phyloP scores from a whole-genome alignment of 2,888 invertebrate species.

The Crocallis elinguaria region DNA sequence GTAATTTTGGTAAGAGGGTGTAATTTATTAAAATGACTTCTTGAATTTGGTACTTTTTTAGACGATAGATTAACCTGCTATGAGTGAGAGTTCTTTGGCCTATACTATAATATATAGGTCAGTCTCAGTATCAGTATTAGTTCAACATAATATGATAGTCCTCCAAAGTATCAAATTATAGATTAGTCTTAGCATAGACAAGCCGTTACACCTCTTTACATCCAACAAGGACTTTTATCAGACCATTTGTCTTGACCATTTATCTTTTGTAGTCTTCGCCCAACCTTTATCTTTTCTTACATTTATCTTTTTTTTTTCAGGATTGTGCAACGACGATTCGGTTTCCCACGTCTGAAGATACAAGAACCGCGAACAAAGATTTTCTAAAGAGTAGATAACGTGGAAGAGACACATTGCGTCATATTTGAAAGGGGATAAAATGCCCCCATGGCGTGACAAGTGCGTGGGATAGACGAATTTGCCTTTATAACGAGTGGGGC shows the following conservation, averaged over 20 bases:
- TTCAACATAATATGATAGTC: too few relatives aligned
- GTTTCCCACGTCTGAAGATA: conserved; percentile 65
- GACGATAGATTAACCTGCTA: background rate
- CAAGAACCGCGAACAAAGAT: conserved; percentile 60
- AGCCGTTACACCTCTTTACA: background rate
- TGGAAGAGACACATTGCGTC: conserved; percentile 60
- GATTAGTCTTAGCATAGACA: too few relatives aligned
- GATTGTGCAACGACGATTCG: conserved; percentile 40
- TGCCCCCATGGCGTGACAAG: conserved; percentile 71
- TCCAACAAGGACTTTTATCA: background rate
- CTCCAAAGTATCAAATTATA: too few relatives aligned
- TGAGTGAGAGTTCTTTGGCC: too few relatives aligned
- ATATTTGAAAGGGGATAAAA: conserved; percentile 56
- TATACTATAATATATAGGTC: too few relatives aligned
- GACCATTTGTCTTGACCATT: background rate
- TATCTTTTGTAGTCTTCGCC: conserved; percentile 6
- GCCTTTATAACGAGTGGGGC: conserved; percentile 27
- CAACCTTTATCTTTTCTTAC: conserved; percentile 25
- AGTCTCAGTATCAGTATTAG: too few relatives aligned
- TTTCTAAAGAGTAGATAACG: conserved; percentile 49
- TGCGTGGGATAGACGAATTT: conserved; percentile 55
- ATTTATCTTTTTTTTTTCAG: conserved; percentile 52
- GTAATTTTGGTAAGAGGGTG: conserved; percentile 45
- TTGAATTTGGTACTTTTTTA: conserved; percentile 20
- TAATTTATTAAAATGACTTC: conserved; percentile 37